Conservation (phyloP, 2,113 vertebrate genomes). For the Takifugu bimaculatus region DNA sequence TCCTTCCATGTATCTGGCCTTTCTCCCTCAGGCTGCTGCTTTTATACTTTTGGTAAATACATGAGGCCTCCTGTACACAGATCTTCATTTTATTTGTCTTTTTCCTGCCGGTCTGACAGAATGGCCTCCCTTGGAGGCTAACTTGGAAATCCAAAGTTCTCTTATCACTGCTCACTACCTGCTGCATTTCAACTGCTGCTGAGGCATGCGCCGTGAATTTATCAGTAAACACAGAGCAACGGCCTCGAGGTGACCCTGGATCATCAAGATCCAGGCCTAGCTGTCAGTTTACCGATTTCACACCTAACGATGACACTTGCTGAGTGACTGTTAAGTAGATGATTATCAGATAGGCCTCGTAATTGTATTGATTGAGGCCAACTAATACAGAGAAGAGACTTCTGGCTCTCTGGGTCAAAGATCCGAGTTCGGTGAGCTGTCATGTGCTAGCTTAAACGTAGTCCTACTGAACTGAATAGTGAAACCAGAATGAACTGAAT, state of each 20-base stretch:
- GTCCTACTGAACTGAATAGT: no score
- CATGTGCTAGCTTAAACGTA: no score
- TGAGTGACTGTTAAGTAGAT: slow-evolving; percentile 34
- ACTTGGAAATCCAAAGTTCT: slow-evolving; percentile 64
- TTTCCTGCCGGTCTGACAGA: slow-evolving; percentile 2
- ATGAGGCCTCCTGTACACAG: not conserved
- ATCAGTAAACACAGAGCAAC: slow-evolving; percentile 56
- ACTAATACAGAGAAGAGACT: no score
- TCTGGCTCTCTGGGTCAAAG: no score
- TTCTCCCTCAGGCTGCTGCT: slow-evolving; percentile 5
- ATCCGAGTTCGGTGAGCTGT: no score
- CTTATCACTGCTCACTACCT: slow-evolving; percentile 44
- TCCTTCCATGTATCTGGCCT: slow-evolving; percentile 12
- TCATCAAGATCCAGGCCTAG: slow-evolving; percentile 65
- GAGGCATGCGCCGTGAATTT: slow-evolving; percentile 61
- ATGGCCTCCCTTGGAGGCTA: slow-evolving; percentile 33
- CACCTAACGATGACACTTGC: slow-evolving; percentile 50
- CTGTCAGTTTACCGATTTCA: slow-evolving; percentile 68
- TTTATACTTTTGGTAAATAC: not conserved
- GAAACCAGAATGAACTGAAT: no score
- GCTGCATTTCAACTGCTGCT: slow-evolving; percentile 57
- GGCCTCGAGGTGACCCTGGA: slow-evolving; percentile 49
- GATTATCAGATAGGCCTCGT: no score
- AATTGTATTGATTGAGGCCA: no score
- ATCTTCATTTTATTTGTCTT: slow-evolving; percentile 6